Conservation (phyloP, 2,797 vertebrate genomes). For the Typhlichthys eigenmanni region DNA sequence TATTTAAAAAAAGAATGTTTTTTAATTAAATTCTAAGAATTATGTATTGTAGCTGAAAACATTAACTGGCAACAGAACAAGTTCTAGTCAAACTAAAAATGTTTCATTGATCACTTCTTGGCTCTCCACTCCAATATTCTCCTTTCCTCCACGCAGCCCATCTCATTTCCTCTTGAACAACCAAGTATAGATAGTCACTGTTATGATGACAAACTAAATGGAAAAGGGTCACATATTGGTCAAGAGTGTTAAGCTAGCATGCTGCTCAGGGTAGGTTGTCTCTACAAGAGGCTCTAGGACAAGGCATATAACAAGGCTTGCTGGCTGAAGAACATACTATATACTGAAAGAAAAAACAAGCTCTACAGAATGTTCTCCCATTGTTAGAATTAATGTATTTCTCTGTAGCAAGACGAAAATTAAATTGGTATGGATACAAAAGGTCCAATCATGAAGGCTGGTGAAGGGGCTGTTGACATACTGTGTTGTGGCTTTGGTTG, state of each 20-base stretch:
- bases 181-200: neutral
- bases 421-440: slow-evolving; percentile 42
- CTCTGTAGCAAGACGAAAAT: slow-evolving; percentile 22
- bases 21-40: no score
- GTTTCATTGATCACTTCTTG: neutral
- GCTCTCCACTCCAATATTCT: neutral
- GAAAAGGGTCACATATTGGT: slow-evolving; percentile 7
- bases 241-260: slow-evolving; percentile 4
- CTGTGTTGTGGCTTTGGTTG: slow-evolving; percentile 24
- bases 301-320: slow-evolving; percentile 1
- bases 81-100: no score
- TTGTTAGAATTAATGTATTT: slow-evolving; percentile 46
- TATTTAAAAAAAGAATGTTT: no score
- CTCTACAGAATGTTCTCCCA: slow-evolving; percentile 29
- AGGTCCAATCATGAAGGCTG: slow-evolving; percentile 54
- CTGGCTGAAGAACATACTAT: slow-evolving; percentile 18
- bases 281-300: slow-evolving; percentile 13
- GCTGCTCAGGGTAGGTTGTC: slow-evolving; percentile 1
- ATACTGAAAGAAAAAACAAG: slow-evolving; percentile 36
- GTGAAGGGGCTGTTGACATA: slow-evolving; percentile 27
- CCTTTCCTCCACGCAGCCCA: neutral
- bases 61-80: neutral
- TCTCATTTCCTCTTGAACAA: slow-evolving; percentile 6
- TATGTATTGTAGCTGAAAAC: neutral
- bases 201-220: slow-evolving; percentile 17